phyloP scores from a whole-genome alignment of 2,888 invertebrate genomes.

The Axea sp. region DNA sequence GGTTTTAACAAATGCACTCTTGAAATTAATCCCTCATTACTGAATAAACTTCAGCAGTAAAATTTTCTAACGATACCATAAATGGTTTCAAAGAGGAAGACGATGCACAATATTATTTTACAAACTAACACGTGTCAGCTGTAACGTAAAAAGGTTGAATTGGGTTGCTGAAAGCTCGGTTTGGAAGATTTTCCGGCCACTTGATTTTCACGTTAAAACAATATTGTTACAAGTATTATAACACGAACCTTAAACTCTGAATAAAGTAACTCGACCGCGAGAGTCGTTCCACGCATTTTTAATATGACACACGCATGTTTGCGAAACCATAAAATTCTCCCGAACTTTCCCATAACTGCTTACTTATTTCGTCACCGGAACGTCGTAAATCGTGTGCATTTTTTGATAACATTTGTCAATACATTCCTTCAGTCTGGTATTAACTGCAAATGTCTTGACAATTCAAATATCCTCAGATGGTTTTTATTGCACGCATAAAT shows the following conservation, averaged over 20 bases:
- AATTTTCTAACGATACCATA: not conserved
- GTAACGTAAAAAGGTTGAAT: slow-evolving; percentile 6
- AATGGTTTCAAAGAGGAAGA: slow-evolving; percentile 7
- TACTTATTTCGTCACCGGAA: too few species aligned
- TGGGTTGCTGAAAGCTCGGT: slow-evolving; percentile 6
- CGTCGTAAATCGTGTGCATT: too few species aligned
- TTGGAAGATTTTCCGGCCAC: slow-evolving; percentile 15
- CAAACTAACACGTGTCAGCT: slow-evolving; percentile 6
- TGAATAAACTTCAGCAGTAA: slow-evolving; percentile 1
- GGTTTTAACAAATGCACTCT: too few species aligned
- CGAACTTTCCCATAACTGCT: too few species aligned
- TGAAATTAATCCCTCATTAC: not conserved
- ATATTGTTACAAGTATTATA: slow-evolving; percentile 28
- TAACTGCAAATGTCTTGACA: slow-evolving; percentile 11
- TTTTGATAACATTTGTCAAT: too few species aligned
- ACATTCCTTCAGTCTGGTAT: too few species aligned
- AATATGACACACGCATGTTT: not conserved
- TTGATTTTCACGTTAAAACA: slow-evolving; percentile 20
- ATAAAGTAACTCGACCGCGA: slow-evolving; percentile 14
- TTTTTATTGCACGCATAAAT: slow-evolving; percentile 48
- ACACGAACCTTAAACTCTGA: slow-evolving; percentile 8
- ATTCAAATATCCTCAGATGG: slow-evolving; percentile 10
- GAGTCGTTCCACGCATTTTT: not conserved
- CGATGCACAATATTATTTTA: slow-evolving; percentile 17
- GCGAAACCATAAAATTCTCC: not conserved